Evolutionary conservation across 2,113 vertebrate genomes (phyloP).

Genomic region (Apus apus): DNA sequence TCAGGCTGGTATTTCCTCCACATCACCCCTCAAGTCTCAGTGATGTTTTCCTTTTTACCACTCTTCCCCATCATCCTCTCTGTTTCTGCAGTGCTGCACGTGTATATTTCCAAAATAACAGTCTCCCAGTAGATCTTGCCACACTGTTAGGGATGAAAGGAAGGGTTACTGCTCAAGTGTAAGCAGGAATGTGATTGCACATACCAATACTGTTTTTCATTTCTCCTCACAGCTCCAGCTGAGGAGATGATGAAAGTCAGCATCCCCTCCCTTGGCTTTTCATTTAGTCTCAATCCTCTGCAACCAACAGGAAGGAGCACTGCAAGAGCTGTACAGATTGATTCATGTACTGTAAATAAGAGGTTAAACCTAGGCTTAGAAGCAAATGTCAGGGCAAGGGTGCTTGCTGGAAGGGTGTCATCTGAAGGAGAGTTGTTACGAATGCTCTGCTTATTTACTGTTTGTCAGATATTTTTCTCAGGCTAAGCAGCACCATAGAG

Average conservation of each 20-base stretch:
- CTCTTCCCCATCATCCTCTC: not conserved
- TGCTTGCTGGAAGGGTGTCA: not conserved
- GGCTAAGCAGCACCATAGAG: not conserved
- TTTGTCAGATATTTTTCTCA: not conserved
- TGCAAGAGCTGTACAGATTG: not conserved
- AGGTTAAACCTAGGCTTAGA: conserved; percentile 20
- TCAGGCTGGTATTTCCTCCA: not conserved
- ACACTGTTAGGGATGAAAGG: not conserved
- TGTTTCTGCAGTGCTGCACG: not conserved
- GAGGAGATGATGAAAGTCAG: conserved; percentile 3
- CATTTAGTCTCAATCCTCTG: not conserved
- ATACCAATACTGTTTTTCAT: conserved; percentile 25
- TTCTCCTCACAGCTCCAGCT: not conserved
- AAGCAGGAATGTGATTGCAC: not conserved
- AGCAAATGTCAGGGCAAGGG: not conserved
- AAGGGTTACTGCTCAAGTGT: conserved; percentile 7
- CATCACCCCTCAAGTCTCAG: not conserved
- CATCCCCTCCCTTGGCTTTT: conserved; percentile 14
- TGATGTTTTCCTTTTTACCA: not conserved
- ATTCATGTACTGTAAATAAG: not conserved
- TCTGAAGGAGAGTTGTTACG: not conserved
- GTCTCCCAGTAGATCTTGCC: not conserved
- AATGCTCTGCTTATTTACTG: not conserved
- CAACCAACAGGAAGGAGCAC: not conserved
- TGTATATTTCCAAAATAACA: not conserved